Percentiles rank a stretch among this genome's conserved stretches.
These are phyloP conservation scores for Neocloeon triangulifer DNA, from an alignment of 1,140 invertebrate genomes.

Conservation along the genomic window DNA sequence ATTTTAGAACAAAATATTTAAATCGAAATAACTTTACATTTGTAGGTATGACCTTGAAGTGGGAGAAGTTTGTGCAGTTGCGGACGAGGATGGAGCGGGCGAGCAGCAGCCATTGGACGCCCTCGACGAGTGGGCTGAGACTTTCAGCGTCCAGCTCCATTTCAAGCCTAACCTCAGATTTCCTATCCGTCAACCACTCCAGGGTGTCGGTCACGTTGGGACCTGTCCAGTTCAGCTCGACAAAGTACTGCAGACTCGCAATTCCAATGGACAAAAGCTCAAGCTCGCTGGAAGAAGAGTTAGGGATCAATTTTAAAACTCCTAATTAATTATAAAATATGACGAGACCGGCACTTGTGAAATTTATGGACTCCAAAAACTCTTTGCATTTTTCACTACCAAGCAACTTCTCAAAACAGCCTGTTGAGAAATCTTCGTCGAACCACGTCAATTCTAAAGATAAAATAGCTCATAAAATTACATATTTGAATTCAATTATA, in stretches of 20 bases:
- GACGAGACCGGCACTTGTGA: too few relatives aligned
- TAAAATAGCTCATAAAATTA: too few relatives aligned
- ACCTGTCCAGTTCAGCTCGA: conserved; percentile 61
- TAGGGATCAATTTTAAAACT: not conserved
- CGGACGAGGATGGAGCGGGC: conserved; percentile 11
- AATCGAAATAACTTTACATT: too few relatives aligned
- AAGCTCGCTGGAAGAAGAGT: conserved; percentile 10
- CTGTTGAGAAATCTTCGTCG: too few relatives aligned
- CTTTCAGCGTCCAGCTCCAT: conserved; percentile 6
- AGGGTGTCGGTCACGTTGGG: conserved; percentile 20
- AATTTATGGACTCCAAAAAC: too few relatives aligned
- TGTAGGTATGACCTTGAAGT: too few relatives aligned
- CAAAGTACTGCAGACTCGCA: conserved; percentile 41
- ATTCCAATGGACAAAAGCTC: conserved; percentile 23
- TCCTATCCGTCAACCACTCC: conserved; percentile 4
- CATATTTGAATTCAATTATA: too few relatives aligned
- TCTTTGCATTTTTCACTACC: too few relatives aligned
- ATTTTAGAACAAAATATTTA: too few relatives aligned
- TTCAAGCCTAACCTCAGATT: too few relatives aligned
- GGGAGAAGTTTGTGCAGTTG: conserved; percentile 15
- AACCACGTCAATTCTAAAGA: too few relatives aligned
- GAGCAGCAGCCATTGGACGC: conserved; percentile 7
- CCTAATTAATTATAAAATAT: not conserved
- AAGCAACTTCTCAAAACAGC: too few relatives aligned
- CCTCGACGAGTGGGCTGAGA: conserved; percentile 6